Evolutionary conservation across 1,140 invertebrate genomes (phyloP), one percentile per base, ranked within the genome.

Genomic region (Onthophagus taurus): DNA sequence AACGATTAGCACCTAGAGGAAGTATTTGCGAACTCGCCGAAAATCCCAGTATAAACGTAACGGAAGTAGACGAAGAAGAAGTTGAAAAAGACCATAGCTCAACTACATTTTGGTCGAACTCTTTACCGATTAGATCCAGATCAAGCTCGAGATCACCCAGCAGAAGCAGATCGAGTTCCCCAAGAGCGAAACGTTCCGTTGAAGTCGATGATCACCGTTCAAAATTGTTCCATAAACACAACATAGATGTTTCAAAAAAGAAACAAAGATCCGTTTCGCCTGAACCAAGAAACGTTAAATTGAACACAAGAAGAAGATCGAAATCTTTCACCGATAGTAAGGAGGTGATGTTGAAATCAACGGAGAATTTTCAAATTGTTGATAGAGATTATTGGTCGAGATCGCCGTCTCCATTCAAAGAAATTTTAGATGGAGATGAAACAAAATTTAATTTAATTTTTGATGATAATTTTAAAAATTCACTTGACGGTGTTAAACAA

Each of bases 1-100:
- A 57, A 17, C 26, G 49, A n/a, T 24, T 52, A 21, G 48, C 42
- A 16, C 55, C 55, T 2, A 49, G 55, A 47, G 53, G 57, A 14
- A 58, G 57, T 26, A 47, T 58, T 30, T 52, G 58, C 37, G 56
- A 56, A 29, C 36, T 58, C 9, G 30, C 55, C n/a, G 54, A 53
- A 14, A 50, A 53, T 21, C 44, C 50, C 5, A 36, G 29, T 9
- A n/a, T 49, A 8, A 39, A 37, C 12, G 51, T 54, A 14, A 38
- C 39, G 18, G 54, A 58, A 45, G 50, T 54, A 0, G 52, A 53
- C 19, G 53, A 59, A 34, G 57, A 59, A 21, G 17, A 14, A 37
- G 5, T 21, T 21, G 7, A 37, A n/a, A 9, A 37, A 7, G n/a
- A 37, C 24, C 13, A 31, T 8, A 29, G 30, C 13, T 16, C 38